phyloP scores from a whole-genome alignment of 2,797 vertebrate species.

The Onychomys arenicola region DNA sequence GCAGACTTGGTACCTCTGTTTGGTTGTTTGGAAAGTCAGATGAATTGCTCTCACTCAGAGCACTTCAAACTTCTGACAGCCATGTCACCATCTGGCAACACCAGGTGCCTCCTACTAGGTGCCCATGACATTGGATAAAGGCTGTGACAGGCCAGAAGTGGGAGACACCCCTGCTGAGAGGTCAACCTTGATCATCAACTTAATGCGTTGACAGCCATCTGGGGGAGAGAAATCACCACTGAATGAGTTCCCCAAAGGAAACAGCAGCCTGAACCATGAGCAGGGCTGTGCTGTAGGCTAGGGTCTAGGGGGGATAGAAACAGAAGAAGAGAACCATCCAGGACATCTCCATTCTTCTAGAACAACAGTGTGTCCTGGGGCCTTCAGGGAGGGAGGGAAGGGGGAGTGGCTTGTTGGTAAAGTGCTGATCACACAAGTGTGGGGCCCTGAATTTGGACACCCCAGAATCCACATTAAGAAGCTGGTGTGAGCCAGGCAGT shows the following conservation, averaged over 20 bases:
- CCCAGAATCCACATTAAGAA: not conserved
- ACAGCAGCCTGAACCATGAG: not conserved
- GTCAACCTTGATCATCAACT: not conserved
- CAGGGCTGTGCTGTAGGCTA: accelerated
- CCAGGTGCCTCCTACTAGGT: not conserved
- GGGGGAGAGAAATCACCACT: not conserved
- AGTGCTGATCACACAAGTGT: not conserved
- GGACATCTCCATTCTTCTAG: not conserved
- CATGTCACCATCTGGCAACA: constrained; percentile 18
- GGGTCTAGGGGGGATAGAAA: too few relatives aligned
- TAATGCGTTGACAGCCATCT: not conserved
- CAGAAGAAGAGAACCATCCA: not conserved
- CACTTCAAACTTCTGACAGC: constrained; percentile 57
- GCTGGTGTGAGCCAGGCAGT: not conserved
- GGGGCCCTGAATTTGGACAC: not conserved
- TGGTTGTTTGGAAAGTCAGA: constrained; percentile 59
- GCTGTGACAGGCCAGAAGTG: not conserved
- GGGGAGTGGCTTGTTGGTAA: too few relatives aligned
- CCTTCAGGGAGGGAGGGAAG: too few relatives aligned
- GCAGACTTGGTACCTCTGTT: constrained; percentile 37
- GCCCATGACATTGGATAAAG: constrained; percentile 7
- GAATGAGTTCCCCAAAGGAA: not conserved
- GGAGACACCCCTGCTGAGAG: not conserved
- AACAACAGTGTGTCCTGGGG: too few relatives aligned
- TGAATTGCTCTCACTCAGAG: constrained; percentile 8